Conservation (phyloP, 2,888 invertebrate genomes). For the Hydrotaea cyrtoneurina region DNA sequence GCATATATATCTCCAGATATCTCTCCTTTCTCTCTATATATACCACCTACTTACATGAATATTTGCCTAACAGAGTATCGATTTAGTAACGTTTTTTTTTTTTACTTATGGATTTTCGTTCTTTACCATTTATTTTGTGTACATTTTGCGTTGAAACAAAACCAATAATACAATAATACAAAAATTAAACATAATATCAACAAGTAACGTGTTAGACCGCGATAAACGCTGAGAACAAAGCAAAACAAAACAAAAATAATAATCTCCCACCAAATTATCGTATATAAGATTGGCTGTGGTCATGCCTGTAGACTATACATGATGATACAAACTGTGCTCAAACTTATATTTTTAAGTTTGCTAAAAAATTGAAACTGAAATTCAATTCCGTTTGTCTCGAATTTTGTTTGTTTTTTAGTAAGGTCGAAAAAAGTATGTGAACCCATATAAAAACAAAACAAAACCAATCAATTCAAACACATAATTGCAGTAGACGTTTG, state of each 20-base stretch:
- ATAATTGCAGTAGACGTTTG: slow-evolving; percentile 48
- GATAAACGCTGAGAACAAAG: slow-evolving; percentile 17
- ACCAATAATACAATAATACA: neutral
- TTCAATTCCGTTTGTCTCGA: slow-evolving; percentile 78
- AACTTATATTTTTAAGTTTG: slow-evolving; percentile 51
- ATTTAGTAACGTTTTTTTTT: neutral
- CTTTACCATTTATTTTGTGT: neutral
- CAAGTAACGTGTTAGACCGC: neutral
- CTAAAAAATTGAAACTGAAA: slow-evolving; percentile 69
- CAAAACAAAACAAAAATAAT: slow-evolving; percentile 60
- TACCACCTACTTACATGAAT: neutral
- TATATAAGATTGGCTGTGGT: slow-evolving; percentile 40
- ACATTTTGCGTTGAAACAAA: slow-evolving; percentile 8
- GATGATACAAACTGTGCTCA: slow-evolving; percentile 42
- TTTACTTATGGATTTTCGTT: neutral
- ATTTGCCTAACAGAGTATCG: too few relatives aligned
- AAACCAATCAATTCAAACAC: slow-evolving; percentile 40
- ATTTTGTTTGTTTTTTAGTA: slow-evolving; percentile 80
- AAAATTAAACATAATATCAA: neutral
- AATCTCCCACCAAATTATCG: slow-evolving; percentile 69
- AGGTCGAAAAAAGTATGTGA: slow-evolving; percentile 78
- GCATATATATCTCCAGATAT: neutral
- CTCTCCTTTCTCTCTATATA: neutral
- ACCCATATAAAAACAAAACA: slow-evolving; percentile 66
- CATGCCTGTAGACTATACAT: slow-evolving; percentile 43